Evolutionary conservation across 2,113 vertebrate genomes (phyloP).

Genomic region (Ageneiosus marmoratus): DNA sequence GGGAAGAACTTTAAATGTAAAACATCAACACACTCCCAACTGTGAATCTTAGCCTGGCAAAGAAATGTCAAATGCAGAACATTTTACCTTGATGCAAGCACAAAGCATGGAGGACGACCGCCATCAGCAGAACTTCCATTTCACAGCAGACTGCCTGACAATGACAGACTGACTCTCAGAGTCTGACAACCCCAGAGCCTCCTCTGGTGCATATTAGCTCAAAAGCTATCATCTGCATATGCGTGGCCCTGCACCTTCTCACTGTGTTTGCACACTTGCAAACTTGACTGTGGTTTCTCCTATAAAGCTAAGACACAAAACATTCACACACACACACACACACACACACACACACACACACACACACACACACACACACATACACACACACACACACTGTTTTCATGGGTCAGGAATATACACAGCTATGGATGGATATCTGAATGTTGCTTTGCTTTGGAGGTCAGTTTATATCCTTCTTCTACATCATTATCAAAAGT

Average conservation of each 20-base stretch:
- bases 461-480: not conserved
- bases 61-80: conserved; percentile 14
- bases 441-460: not conserved
- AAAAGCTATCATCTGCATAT: conserved; percentile 19
- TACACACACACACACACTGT: conserved; percentile 11
- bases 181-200: not conserved
- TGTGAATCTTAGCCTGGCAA: not conserved
- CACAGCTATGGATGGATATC: not conserved
- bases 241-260: conserved; percentile 42
- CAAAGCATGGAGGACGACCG: conserved; percentile 40
- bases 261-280: conserved; percentile 47
- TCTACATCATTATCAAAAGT: not conserved
- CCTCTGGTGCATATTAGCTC: not conserved
- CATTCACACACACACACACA: conserved; percentile 6
- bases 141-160: conserved; percentile 26
- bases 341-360: conserved; percentile 3
- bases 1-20: not conserved
- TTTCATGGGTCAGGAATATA: conserved; percentile 42
- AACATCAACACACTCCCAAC: not conserved
- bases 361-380: not conserved
- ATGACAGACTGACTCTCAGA: not conserved
- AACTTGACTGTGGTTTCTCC: conserved; percentile 54
- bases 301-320: conserved; percentile 1
- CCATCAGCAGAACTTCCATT: conserved; percentile 49
- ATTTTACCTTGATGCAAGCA: conserved; percentile 55